Evolutionary conservation across 2,888 invertebrate genomes (phyloP), one percentile per base, ranked within the genome.

Genomic region (Icerya purchasi): DNA sequence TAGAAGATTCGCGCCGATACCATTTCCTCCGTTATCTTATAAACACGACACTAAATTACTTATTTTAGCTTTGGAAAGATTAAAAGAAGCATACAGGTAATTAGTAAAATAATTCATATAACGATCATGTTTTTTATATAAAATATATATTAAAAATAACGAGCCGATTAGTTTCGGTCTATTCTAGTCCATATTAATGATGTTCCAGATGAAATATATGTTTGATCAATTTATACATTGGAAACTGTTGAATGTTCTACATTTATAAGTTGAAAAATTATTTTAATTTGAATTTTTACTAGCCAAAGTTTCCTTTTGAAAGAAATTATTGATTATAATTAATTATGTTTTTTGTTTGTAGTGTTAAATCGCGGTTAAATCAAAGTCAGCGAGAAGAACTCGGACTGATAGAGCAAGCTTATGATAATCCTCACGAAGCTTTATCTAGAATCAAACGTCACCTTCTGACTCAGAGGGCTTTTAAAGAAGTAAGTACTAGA

Each of bases 371-470:
- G 0, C 77, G 98, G 25, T 74, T 99, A 62, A 99, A 99, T 74
- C 98, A 99, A 73, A 96, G 94, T 67, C 98, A 99, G 73, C 78
- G 98, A 65, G 98, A 99, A 72, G 98, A 99, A 72, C 73, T 99
- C 65, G 98, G 98, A 3, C 77, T 99, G 54, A 99, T 99, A 65
- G 98, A 99, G 72, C 98, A 99, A 73, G 98, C 98, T 0, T 99
- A 99, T 68, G 98, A 99, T 71, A 99, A 99, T 75, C 98, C 98
- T 23, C 98, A 99, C 70, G 98, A 99, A 72, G 98, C 98, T 0
- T 73, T 99, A 65, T 97, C 97, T 0, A 84, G 98, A 69, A 99
- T 99, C 69, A 99, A 99, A 71, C 89, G 98, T 79, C 98, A 99
- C 75, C 77, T 99, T 69, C 77, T 99, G 3, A 99, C 98, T 0